These are phyloP conservation scores for Sycobia sp. DNA, from an alignment of 1,140 invertebrate genomes.

Conservation along the genomic window DNA sequence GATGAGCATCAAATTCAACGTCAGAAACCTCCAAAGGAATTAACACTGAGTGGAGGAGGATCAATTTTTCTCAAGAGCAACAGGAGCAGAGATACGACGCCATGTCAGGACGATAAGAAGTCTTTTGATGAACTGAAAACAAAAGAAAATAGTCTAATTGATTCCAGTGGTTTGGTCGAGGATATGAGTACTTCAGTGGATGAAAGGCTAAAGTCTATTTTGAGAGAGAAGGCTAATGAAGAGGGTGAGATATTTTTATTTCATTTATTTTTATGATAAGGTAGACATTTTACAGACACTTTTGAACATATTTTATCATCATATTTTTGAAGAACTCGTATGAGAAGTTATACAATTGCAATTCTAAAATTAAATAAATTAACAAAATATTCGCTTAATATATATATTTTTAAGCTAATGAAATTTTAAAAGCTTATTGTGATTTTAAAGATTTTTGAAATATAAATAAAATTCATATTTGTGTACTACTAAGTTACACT, in stretches of 20 bases:
- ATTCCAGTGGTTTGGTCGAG: neutral
- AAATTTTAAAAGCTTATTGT: too few relatives aligned
- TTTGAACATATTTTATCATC: too few relatives aligned
- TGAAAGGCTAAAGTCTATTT: constrained; percentile 71
- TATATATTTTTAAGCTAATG: too few relatives aligned
- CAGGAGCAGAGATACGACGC: constrained; percentile 60
- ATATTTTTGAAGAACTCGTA: too few relatives aligned
- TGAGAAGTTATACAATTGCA: too few relatives aligned
- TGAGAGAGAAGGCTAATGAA: constrained; percentile 70
- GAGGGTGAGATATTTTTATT: constrained; percentile 48
- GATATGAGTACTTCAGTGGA: constrained; percentile 33
- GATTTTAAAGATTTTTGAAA: too few relatives aligned
- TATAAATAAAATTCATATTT: too few relatives aligned
- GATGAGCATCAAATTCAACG: neutral
- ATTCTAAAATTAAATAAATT: too few relatives aligned
- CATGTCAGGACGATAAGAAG: constrained; percentile 47
- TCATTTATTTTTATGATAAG: neutral
- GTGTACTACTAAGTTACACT: too few relatives aligned
- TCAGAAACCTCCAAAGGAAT: constrained; percentile 50
- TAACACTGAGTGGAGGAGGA: constrained; percentile 65
- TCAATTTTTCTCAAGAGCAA: constrained; percentile 75
- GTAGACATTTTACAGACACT: neutral
- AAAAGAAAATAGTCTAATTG: too few relatives aligned
- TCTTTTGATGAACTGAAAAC: constrained; percentile 48
- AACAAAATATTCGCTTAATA: too few relatives aligned